Percentiles rank a stretch among this genome's conserved stretches.
These are phyloP conservation scores for Drosophila leonis DNA, from an alignment of 2,888 invertebrate species.

Conservation along the genomic window DNA sequence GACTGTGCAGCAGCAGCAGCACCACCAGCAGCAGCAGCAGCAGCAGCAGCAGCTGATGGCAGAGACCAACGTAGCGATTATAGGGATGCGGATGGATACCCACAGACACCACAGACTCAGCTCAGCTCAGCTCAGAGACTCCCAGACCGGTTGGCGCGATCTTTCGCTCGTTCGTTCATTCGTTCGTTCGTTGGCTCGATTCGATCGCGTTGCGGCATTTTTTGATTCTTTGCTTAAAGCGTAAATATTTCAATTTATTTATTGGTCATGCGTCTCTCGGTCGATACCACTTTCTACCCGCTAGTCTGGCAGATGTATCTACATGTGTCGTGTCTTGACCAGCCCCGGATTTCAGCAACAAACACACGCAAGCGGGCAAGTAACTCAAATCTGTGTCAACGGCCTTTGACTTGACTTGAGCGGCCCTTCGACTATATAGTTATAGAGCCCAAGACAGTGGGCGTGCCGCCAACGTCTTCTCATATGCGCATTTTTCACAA, in stretches of 20 bases:
- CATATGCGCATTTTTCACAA: conserved; percentile 66
- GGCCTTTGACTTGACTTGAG: conserved; percentile 66
- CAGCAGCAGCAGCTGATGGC: conserved; percentile 22
- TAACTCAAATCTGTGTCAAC: conserved; percentile 66
- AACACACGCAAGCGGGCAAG: conserved; percentile 56
- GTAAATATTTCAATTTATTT: conserved; percentile 80
- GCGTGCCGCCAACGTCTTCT: conserved; percentile 50
- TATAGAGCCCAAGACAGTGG: conserved; percentile 39
- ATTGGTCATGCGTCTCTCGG: conserved; percentile 67
- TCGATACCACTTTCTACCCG: conserved; percentile 65
- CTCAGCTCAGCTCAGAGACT: conserved; percentile 29
- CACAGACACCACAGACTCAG: conserved; percentile 32
- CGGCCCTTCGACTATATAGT: conserved; percentile 51
- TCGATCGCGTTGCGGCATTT: conserved; percentile 36
- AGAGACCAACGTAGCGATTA: conserved; percentile 68
- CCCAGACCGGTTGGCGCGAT: conserved; percentile 58
- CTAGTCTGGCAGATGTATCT: conserved; percentile 55
- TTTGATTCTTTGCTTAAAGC: conserved; percentile 66
- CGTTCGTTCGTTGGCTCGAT: conserved; percentile 3
- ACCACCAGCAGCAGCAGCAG: conserved; percentile 27
- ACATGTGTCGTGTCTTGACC: conserved; percentile 72
- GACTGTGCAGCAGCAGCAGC: conserved; percentile 26
- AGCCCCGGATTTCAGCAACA: conserved; percentile 38
- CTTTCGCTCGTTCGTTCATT: neutral
- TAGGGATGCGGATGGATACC: conserved; percentile 66